Conservation (phyloP, 2,888 invertebrate species). For the Nebria salina region DNA sequence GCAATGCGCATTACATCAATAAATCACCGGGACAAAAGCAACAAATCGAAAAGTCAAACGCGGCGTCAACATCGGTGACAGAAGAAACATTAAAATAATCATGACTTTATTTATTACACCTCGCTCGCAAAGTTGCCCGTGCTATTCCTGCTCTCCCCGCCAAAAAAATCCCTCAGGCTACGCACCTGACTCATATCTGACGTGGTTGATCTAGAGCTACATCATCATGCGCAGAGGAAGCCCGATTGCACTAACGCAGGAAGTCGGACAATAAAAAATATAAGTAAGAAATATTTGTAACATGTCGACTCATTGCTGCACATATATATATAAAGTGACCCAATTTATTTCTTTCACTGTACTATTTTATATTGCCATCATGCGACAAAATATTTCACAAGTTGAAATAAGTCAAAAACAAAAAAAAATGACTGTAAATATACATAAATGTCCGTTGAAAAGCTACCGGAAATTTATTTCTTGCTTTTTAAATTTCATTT, state of each 20-base stretch:
- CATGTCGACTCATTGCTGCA: not conserved
- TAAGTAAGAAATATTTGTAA: constrained; percentile 30
- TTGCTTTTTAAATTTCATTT: not conserved
- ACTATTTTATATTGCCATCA: not conserved
- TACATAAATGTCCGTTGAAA: constrained; percentile 1
- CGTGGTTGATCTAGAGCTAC: constrained; percentile 19
- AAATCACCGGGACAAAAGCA: constrained; percentile 2
- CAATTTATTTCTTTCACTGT: not conserved
- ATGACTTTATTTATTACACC: constrained; percentile 33
- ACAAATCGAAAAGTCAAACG: constrained; percentile 7
- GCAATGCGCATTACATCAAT: not conserved
- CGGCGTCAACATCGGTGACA: constrained; percentile 17
- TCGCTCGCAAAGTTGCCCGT: constrained; percentile 10
- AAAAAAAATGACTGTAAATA: not conserved
- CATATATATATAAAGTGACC: not conserved
- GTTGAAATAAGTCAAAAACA: not conserved
- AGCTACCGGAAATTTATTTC: not conserved
- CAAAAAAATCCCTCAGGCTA: not conserved
- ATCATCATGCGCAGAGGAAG: constrained; percentile 33
- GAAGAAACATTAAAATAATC: constrained; percentile 19
- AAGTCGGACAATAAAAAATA: constrained; percentile 30
- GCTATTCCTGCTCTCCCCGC: constrained; percentile 14
- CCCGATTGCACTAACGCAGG: constrained; percentile 25
- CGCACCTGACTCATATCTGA: constrained; percentile 43
- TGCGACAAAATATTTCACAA: constrained; percentile 1